Evolutionary conservation across 2,888 invertebrate genomes (phyloP).

Genomic region (Tetheella fluctuosa): DNA sequence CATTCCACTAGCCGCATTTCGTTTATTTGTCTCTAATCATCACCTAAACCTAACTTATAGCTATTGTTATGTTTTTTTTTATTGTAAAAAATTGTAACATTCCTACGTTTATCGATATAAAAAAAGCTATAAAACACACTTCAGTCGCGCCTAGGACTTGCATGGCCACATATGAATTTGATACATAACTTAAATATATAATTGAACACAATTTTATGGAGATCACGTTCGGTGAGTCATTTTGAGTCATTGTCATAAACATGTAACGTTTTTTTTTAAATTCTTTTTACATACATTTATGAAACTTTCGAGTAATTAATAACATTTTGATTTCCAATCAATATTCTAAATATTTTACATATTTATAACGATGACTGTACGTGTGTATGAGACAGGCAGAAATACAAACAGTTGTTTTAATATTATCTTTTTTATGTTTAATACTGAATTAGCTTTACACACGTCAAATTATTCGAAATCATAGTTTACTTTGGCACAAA

Average conservation of each 20-base stretch:
- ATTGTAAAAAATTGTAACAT: conserved; percentile 65
- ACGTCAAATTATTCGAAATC: background rate
- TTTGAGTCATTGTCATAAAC: background rate
- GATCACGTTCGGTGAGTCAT: conserved; percentile 42
- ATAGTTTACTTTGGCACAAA: conserved; percentile 11
- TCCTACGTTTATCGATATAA: conserved; percentile 56
- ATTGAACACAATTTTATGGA: conserved; percentile 56
- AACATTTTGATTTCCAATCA: background rate
- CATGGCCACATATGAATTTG: conserved; percentile 32
- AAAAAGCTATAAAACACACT: conserved; percentile 59
- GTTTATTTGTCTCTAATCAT: conserved; percentile 24
- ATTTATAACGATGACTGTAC: too few relatives aligned
- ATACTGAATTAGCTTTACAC: background rate
- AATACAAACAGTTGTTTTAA: too few relatives aligned
- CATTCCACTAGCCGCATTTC: conserved; percentile 26
- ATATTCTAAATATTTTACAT: background rate
- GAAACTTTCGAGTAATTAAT: background rate
- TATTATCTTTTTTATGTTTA: background rate
- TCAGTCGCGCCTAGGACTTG: conserved; percentile 68
- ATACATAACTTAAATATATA: conserved; percentile 24
- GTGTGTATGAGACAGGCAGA: too few relatives aligned
- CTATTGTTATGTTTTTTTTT: conserved; percentile 56
- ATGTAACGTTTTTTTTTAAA: background rate
- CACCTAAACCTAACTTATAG: conserved; percentile 51
- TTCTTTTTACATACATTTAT: background rate